phyloP scores from a whole-genome alignment of 1,140 invertebrate species.

The Brachionus angularis region DNA sequence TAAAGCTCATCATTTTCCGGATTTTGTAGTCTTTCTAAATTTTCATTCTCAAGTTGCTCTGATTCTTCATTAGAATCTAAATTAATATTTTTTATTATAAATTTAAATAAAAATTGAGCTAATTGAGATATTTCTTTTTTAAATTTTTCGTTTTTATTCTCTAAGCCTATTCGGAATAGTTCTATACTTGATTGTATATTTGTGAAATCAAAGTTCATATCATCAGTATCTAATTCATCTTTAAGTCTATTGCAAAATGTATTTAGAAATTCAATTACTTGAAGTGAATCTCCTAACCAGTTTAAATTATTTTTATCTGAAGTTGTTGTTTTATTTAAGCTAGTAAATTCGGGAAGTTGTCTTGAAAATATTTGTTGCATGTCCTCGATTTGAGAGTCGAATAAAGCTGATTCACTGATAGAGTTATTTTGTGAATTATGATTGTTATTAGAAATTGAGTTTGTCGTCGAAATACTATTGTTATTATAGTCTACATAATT shows the following conservation, averaged over 20 bases:
- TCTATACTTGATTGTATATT: no score
- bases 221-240: not conserved
- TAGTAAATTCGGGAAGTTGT: not conserved
- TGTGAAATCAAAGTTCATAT: no score
- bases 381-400: conserved; percentile 15
- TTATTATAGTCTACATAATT: conserved; percentile 5
- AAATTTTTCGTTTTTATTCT: conserved; percentile 10
- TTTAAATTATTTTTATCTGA: not conserved
- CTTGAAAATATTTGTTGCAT: conserved; percentile 30
- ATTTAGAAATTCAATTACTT: conserved; percentile 12
- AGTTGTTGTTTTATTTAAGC: not conserved
- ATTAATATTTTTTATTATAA: not conserved
- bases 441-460: no score
- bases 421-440: no score
- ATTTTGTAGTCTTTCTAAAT: no score
- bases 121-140: conserved; percentile 20
- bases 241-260: not conserved
- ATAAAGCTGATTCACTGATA: no score
- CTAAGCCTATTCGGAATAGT: not conserved
- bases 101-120: conserved; percentile 9
- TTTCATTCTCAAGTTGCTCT: no score
- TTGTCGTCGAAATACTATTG: no score
- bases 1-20: not conserved
- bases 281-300: conserved; percentile 25
- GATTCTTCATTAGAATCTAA: not conserved